Base-by-base conservation (phyloP, 2,888 invertebrate species). In the Metacarcinus magister region DNA sequence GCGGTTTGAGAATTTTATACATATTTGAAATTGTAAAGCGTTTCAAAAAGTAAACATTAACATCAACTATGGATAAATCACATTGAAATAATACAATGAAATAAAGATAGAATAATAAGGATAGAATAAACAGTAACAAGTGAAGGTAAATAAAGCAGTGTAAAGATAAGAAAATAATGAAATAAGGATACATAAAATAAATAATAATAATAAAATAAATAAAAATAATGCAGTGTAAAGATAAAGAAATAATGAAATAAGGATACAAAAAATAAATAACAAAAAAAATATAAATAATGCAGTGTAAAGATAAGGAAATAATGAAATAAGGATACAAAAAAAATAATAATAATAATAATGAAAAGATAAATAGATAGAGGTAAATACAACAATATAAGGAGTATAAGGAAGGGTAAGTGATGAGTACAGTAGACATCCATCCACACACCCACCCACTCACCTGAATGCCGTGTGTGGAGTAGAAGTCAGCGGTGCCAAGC, bases 401-500 rank as follows among this genome's bases (percentile, higher is more conserved):
- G 39, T 39, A 39, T 75, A 8, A 28, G 28, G 75, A 28, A 75
- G 10, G 28, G n/a, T 1, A 75, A 43, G n/a, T 92, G 16, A 7
- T 23, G 2, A 46, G 28, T 23, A 92, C 46, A 93, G 16, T 23
- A 4, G 39, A 39, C n/a, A n/a, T n/a, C n/a, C n/a, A n/a, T n/a
- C n/a, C n/a, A n/a, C n/a, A n/a, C n/a, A n/a, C n/a, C n/a, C n/a
- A 39, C 39, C 39, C 19, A 94, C 95, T 98, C 98, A 99, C 99
- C 97, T 98, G 98, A 96, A 99, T 98, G 60, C 99, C 99, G 97
- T 99, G 99, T 97, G 99, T 99, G 1, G 98, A 98, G 98, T 99
- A 99, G 98, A 99, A 99, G 97, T 99, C 99, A 44, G 99, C 99
- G 0, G 99, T 99, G n/a, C 99, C 99, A 98, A 99, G 98, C 97